phyloP scores from a whole-genome alignment of 2,113 vertebrate genomes.

The Hypomesus transpacificus region DNA sequence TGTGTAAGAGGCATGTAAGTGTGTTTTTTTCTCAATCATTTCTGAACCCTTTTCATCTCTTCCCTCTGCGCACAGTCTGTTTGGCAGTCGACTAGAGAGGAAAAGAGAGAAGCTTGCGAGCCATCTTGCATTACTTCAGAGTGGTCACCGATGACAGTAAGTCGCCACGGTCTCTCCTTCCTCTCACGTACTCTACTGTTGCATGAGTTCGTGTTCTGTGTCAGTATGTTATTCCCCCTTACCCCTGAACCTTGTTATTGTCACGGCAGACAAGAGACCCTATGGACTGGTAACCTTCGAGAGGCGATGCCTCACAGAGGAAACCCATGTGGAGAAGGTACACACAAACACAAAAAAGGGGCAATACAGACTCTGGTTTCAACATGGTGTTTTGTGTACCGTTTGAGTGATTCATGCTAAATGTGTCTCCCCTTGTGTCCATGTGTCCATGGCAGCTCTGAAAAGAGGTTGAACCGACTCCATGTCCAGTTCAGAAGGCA shows the following conservation, averaged over 20 bases:
- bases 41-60: neutral
- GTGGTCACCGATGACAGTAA: slow-evolving; percentile 49
- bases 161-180: neutral
- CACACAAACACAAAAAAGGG: neutral
- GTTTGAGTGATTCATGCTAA: no score
- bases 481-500: slow-evolving; percentile 43
- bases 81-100: slow-evolving; percentile 2
- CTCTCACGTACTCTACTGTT: no score
- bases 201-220: no score
- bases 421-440: neutral
- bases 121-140: slow-evolving; percentile 69
- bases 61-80: slow-evolving; percentile 52
- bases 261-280: slow-evolving; percentile 27
- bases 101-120: slow-evolving; percentile 66
- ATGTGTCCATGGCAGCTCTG: slow-evolving; percentile 31
- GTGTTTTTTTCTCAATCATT: neutral
- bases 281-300: slow-evolving; percentile 69
- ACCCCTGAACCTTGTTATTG: neutral
- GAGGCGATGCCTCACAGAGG: slow-evolving; percentile 28
- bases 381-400: no score
- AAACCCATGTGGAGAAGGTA: slow-evolving; percentile 51
- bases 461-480: slow-evolving; percentile 44
- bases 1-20: neutral
- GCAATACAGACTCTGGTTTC: neutral
- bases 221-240: neutral